Conservation (phyloP, 1,140 invertebrate species). For the Drosophila mayri region DNA sequence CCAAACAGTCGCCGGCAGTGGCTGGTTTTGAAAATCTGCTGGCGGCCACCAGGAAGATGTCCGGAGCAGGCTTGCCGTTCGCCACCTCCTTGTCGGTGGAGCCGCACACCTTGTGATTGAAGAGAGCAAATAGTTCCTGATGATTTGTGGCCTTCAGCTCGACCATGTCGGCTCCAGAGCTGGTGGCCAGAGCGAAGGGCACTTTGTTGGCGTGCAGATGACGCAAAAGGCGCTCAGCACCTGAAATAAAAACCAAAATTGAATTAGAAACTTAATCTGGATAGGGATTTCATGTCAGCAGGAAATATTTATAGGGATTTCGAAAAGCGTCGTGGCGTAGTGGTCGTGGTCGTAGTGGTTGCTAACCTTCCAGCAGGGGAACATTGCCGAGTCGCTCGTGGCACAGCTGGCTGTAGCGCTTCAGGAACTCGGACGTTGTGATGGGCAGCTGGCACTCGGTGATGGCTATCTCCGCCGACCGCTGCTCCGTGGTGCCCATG, state of each 20-base stretch:
- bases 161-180: slow-evolving; percentile 92
- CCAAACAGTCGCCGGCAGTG: slow-evolving; percentile 91
- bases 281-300: neutral
- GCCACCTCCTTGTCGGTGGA: slow-evolving; percentile 94
- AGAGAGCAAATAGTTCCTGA: slow-evolving; percentile 90
- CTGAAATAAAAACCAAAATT: slow-evolving; percentile 85
- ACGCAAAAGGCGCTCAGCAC: slow-evolving; percentile 92
- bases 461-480: slow-evolving; percentile 91
- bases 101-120: slow-evolving; percentile 93
- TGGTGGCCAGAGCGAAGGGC: slow-evolving; percentile 95
- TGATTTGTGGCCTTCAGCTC: slow-evolving; percentile 92
- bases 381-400: slow-evolving; percentile 50
- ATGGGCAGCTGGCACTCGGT: slow-evolving; percentile 28
- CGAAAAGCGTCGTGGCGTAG: slow-evolving; percentile 9
- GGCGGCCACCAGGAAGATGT: slow-evolving; percentile 96
- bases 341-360: slow-evolving; percentile 26
- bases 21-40: slow-evolving; percentile 91
- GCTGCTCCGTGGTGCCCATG: slow-evolving; percentile 64
- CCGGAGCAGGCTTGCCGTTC: slow-evolving; percentile 96
- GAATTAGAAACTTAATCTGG: neutral
- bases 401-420: slow-evolving; percentile 13
- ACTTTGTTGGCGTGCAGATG: slow-evolving; percentile 92
- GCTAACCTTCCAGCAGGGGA: slow-evolving; percentile 79
- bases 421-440: slow-evolving; percentile 17
- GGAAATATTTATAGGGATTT: slow-evolving; percentile 14